phyloP scores from a whole-genome alignment of 2,797 vertebrate species.

The Allobates femoralis region DNA sequence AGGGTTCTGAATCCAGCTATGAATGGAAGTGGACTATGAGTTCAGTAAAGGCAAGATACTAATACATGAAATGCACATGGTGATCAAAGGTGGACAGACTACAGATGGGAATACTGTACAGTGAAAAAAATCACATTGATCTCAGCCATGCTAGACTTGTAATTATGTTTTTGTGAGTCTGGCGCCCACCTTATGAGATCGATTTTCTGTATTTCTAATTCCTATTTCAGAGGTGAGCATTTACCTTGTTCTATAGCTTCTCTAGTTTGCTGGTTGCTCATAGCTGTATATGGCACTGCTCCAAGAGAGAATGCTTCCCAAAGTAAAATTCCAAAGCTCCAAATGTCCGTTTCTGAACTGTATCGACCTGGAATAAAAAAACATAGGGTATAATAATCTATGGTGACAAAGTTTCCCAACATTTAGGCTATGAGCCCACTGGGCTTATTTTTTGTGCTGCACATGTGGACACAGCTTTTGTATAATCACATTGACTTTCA shows the following conservation, averaged over 20 bases:
- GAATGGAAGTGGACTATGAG: neutral
- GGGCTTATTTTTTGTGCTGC: too few relatives aligned
- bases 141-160: neutral
- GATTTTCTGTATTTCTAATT: too few relatives aligned
- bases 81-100: neutral
- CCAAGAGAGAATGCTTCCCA: conserved; percentile 96
- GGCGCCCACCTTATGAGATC: neutral
- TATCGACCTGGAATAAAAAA: conserved; percentile 81
- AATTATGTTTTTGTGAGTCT: neutral
- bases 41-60: neutral
- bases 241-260: conserved; percentile 91
- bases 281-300: conserved; percentile 84
- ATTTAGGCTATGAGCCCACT: too few relatives aligned
- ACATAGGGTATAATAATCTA: conserved; percentile 15
- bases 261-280: conserved; percentile 92
- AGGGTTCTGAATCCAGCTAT: neutral
- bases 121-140: neutral
- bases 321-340: conserved; percentile 94
- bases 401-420: neutral
- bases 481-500: too few relatives aligned
- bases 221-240: conserved; percentile 19
- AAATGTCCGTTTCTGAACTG: conserved; percentile 92
- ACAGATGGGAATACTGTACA: neutral
- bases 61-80: neutral
- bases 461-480: too few relatives aligned